phyloP scores from a whole-genome alignment of 1,140 invertebrate genomes.

The Drosophila erecta region DNA sequence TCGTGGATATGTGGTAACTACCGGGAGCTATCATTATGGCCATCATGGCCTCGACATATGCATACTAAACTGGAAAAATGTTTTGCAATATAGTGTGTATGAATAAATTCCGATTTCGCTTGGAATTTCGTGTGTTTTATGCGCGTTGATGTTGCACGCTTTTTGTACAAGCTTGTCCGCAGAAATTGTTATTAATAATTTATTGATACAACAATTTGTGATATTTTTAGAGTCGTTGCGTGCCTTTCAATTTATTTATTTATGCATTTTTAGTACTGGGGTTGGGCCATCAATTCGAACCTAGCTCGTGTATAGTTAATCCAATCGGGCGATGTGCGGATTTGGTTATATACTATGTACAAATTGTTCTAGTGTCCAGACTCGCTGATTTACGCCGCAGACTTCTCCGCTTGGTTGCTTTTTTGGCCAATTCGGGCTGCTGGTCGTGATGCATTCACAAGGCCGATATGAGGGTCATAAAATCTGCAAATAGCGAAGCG shows the following conservation, averaged over 20 bases:
- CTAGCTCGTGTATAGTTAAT: constrained; percentile 27
- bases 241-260: constrained; percentile 64
- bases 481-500: constrained; percentile 68
- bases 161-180: constrained; percentile 45
- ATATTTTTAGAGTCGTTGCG: constrained; percentile 65
- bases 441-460: constrained; percentile 39
- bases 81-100: constrained; percentile 49
- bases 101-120: constrained; percentile 11
- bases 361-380: constrained; percentile 64
- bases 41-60: constrained; percentile 45
- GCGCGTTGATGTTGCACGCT: constrained; percentile 28
- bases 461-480: constrained; percentile 70
- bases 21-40: constrained; percentile 52
- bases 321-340: constrained; percentile 43
- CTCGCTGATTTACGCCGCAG: constrained; percentile 61
- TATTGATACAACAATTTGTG: constrained; percentile 66
- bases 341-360: constrained; percentile 54
- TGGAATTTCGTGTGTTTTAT: constrained; percentile 20
- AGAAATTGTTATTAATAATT: constrained; percentile 67
- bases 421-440: constrained; percentile 17
- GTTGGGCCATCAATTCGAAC: constrained; percentile 16
- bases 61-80: constrained; percentile 62
- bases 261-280: constrained; percentile 41
- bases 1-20: constrained; percentile 56
- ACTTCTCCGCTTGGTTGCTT: constrained; percentile 28